Base-by-base conservation (phyloP, 1,140 invertebrate species). In the Acromyrmex charruanus region DNA sequence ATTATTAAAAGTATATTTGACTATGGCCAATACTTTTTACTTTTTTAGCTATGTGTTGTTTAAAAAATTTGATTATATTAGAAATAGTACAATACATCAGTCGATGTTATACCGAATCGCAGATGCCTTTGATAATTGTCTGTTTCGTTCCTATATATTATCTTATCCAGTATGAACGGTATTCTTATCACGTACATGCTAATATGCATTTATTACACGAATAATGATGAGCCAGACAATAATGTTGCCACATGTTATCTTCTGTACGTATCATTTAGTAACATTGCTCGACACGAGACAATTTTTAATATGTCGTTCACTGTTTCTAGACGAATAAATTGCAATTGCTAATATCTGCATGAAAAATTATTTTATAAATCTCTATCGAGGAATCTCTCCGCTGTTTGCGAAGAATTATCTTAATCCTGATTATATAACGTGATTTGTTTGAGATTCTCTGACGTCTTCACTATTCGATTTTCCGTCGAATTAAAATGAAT, bases 111-210 rank as follows among this genome's bases (percentile, higher is more conserved):
- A 44, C 16, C 10, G 5, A 39, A 68, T 6, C 63, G 18, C 5
- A 58, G 16, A 16, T 21, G 35, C 2, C n/a, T 10, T 7, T 39
- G 53, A 51, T 3, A 39, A 59, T 63, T 39, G 72, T 3, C 49
- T 66, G 12, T 28, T 65, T 65, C 53, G 25, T 21, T 74, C 10
- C 14, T 12, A n/a, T 35, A 21, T 44, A 14, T 0, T 85, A 79
- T 85, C 74, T 85, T 85, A 85, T 77, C 71, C 61, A 72, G 25
- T n/a, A 25, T 58, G 31, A 44, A 39, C 14, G 18, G 1, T 53
- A 51, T 68, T 85, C n/a, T 79, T 85, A 53, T 77, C 14, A 1
- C 31, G 25, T 63, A 28, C 25, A 4, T 31, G 21, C 14, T n/a
- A 66, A 85, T 53, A n/a, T 28, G 65, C 31, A 55, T 66, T 53